phyloP scores from a whole-genome alignment of 2,113 vertebrate species.

The Lophochroa leadbeateri region DNA sequence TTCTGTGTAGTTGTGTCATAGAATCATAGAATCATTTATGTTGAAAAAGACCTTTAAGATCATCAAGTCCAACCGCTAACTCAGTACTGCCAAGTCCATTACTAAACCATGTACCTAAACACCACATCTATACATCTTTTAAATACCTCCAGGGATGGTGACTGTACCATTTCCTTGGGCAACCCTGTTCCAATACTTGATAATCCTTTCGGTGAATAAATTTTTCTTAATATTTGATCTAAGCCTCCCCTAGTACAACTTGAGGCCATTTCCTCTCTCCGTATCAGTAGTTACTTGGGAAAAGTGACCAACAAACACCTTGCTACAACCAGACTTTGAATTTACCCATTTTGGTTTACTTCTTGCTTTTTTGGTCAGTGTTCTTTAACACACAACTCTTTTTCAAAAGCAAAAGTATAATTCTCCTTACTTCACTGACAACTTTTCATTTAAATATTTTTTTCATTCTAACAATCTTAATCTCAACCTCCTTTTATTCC shows the following conservation, averaged over 20 bases:
- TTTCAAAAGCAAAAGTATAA: neutral
- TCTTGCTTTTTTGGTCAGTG: neutral
- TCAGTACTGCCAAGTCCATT: neutral
- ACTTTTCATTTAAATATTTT: neutral
- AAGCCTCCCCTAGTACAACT: neutral
- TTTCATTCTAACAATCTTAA: neutral
- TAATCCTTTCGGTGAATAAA: neutral
- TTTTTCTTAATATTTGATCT: neutral
- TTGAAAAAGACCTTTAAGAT: neutral
- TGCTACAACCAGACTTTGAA: neutral
- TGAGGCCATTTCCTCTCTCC: fast-evolving
- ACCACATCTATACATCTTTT: neutral
- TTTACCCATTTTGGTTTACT: neutral
- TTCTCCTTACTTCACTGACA: neutral
- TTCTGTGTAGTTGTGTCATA: neutral
- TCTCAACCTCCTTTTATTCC: neutral
- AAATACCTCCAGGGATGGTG: neutral
- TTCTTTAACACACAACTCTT: neutral
- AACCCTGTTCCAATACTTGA: neutral
- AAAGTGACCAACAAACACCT: neutral
- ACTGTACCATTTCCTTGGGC: too few species aligned
- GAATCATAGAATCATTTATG: neutral
- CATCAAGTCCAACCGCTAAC: neutral
- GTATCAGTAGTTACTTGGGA: neutral
- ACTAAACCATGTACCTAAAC: neutral